phyloP scores from a whole-genome alignment of 2,113 vertebrate genomes.

The Falco punctatus region DNA sequence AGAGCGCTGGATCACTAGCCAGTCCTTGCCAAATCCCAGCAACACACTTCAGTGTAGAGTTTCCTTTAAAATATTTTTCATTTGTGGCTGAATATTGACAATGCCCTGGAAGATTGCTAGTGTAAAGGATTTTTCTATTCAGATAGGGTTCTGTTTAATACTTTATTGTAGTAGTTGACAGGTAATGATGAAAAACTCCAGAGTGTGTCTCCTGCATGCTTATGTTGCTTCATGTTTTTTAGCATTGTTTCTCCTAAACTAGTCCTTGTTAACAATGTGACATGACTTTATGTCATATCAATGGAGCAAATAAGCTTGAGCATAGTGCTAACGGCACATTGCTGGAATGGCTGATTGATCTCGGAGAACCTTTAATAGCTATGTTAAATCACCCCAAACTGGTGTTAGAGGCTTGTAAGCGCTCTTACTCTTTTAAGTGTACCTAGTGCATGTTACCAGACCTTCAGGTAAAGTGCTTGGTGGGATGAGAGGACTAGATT shows the following conservation, averaged over 20 bases:
- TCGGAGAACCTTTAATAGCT: neutral
- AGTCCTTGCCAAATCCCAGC: neutral
- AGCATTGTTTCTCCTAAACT: neutral
- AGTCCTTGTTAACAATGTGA: neutral
- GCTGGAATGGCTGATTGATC: neutral
- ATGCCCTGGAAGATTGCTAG: neutral
- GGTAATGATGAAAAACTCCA: neutral
- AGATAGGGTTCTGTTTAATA: neutral
- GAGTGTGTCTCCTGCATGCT: neutral
- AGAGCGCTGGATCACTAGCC: neutral
- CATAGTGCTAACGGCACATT: rapidly evolving
- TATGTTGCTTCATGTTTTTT: neutral
- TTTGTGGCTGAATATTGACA: neutral
- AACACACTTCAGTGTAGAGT: neutral
- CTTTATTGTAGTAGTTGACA: neutral
- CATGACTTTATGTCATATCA: neutral
- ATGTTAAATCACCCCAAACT: neutral
- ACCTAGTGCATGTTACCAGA: neutral
- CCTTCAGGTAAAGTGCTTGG: neutral
- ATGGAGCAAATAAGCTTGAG: neutral
- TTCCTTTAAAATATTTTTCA: neutral
- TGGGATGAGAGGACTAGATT: neutral
- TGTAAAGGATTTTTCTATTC: neutral
- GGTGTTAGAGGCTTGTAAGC: neutral
- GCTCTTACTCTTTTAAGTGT: neutral